Conservation (phyloP, 2,888 invertebrate genomes). For the Caenorhabditis sp. region DNA sequence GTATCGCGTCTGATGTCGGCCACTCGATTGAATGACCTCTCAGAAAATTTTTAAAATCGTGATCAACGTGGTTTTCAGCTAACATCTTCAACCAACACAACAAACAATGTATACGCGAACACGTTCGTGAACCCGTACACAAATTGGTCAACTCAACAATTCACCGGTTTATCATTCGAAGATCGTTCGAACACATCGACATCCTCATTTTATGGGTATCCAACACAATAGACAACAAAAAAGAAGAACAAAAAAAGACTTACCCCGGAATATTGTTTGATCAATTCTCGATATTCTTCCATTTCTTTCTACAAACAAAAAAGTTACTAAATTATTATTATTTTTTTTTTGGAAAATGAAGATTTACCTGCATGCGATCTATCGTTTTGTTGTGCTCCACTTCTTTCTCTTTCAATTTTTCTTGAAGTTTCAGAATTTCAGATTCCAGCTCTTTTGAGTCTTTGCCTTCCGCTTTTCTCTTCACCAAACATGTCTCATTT, state of each 20-base stretch:
- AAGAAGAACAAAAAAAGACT: constrained; percentile 5
- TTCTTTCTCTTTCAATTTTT: constrained; percentile 7
- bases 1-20: too few relatives aligned
- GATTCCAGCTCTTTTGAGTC: background rate
- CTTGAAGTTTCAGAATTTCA: constrained; percentile 9
- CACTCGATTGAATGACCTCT: too few relatives aligned
- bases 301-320: constrained; percentile 14
- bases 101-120: constrained; percentile 14
- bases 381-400: constrained; percentile 3
- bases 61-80: background rate
- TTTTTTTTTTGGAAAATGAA: constrained; percentile 5
- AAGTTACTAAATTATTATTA: background rate
- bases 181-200: constrained; percentile 4
- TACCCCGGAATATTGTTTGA: constrained; percentile 34
- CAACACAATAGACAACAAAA: background rate
- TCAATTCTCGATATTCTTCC: constrained; percentile 16
- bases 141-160: constrained; percentile 23
- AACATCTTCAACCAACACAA: background rate
- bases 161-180: constrained; percentile 26
- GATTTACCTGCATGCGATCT: background rate
- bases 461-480: background rate
- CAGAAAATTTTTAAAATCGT: too few relatives aligned
- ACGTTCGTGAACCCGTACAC: constrained; percentile 22
- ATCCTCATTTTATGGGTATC: constrained; percentile 13
- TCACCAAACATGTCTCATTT: background rate